Evolutionary conservation across 2,113 vertebrate genomes (phyloP).

Genomic region (Leptosomus discolor): DNA sequence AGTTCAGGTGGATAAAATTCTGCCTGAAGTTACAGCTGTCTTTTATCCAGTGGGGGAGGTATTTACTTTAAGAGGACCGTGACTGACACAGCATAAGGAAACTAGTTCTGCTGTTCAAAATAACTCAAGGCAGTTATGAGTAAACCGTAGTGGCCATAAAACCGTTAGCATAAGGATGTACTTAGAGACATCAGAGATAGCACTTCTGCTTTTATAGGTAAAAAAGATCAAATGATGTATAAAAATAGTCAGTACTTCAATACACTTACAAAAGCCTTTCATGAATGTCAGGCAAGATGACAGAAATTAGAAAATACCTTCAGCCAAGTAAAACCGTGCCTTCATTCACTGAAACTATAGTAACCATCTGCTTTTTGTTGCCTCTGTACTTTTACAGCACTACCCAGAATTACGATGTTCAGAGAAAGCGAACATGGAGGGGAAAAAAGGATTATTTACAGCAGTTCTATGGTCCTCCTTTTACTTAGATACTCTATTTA

Average conservation of each 20-base stretch:
- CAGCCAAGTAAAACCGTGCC: background rate
- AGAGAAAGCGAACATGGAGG: background rate
- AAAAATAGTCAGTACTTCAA: background rate
- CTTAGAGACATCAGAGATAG: conserved; percentile 41
- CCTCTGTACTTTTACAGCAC: background rate
- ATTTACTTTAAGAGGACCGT: background rate
- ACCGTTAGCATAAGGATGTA: conserved; percentile 2
- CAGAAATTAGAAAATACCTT: conserved; percentile 38
- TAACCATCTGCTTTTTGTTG: conserved; percentile 47
- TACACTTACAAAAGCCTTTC: background rate
- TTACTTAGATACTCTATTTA: background rate
- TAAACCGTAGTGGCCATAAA: background rate
- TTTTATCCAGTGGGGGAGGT: background rate
- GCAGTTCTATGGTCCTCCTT: background rate
- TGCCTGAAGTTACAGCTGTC: background rate
- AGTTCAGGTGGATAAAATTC: background rate
- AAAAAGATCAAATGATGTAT: background rate
- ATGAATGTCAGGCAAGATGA: background rate
- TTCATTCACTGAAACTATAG: conserved; percentile 13
- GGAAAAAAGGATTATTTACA: background rate
- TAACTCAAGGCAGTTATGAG: background rate
- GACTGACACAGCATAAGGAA: background rate
- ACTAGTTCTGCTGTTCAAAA: background rate
- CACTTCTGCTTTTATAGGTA: conserved; percentile 4
- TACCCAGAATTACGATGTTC: background rate